Percentiles rank a stretch among this genome's conserved stretches.
Conservation (phyloP, 2,797 vertebrate species). For the Vireo griseus region DNA sequence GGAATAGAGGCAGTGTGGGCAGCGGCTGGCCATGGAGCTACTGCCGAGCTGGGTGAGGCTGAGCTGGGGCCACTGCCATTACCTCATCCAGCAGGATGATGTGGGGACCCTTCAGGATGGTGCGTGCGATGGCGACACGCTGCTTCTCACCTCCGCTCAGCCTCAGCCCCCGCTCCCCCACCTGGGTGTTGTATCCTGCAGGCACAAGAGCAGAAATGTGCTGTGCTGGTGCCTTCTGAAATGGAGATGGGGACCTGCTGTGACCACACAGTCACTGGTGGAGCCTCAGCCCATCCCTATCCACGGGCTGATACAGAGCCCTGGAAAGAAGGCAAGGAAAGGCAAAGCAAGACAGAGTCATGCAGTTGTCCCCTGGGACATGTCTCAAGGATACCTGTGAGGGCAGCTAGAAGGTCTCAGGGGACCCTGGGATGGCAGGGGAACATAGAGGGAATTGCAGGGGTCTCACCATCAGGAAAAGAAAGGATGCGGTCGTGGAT, state of each 20-base stretch:
- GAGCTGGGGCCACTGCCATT: neutral
- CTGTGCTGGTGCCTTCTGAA: neutral
- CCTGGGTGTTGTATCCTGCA: conserved; percentile 89
- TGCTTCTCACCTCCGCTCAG: conserved; percentile 97
- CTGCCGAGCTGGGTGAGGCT: neutral
- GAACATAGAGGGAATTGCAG: rapidly evolving
- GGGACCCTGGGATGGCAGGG: rapidly evolving
- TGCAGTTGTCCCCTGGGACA: neutral
- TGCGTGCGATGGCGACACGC: conserved; percentile 91
- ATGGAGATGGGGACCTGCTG: neutral
- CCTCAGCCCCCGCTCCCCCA: conserved; percentile 94
- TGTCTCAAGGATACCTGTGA: neutral
- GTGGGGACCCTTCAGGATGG: conserved; percentile 90
- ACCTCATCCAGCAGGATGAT: conserved; percentile 96
- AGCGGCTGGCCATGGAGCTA: neutral
- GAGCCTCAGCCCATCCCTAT: neutral
- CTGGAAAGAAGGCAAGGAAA: neutral
- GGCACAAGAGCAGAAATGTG: neutral
- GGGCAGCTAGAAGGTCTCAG: neutral
- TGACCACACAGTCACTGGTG: neutral
- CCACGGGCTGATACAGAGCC: neutral
- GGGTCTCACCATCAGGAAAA: conserved; percentile 85
- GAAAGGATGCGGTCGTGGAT: conserved; percentile 88
- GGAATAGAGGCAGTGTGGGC: neutral
- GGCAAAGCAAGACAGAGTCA: neutral